Conservation (phyloP, 2,797 vertebrate genomes). For the Melanotaenia pygmaea region DNA sequence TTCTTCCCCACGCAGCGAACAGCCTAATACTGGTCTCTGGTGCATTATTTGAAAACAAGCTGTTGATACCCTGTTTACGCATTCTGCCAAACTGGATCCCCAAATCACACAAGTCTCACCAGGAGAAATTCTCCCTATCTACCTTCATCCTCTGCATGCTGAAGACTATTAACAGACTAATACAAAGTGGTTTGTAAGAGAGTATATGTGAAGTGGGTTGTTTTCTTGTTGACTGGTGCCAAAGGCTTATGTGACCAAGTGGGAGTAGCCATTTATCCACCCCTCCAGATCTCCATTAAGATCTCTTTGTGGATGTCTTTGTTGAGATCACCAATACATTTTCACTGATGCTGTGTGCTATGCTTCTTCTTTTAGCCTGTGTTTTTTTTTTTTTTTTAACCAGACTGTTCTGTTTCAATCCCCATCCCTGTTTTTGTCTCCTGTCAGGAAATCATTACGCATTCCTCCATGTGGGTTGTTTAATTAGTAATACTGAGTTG, state of each 20-base stretch:
- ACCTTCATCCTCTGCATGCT: conserved; percentile 45
- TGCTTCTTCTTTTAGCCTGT: conserved; percentile 14
- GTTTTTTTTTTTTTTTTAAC: conserved; percentile 30
- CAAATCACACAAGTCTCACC: conserved; percentile 58
- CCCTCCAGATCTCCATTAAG: conserved; percentile 58
- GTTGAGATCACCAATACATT: conserved; percentile 38
- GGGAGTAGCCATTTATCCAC: conserved; percentile 51
- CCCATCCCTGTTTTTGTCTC: conserved; percentile 42
- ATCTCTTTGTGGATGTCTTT: conserved; percentile 30
- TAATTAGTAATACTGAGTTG: conserved; percentile 64
- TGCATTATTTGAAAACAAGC: conserved; percentile 51
- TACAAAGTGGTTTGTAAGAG: conserved; percentile 58
- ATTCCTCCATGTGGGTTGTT: conserved; percentile 60
- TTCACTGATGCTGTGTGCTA: conserved; percentile 24
- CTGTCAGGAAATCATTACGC: conserved; percentile 50
- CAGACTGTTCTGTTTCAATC: conserved; percentile 55
- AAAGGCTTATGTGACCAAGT: conserved; percentile 39
- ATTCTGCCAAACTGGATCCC: conserved; percentile 65
- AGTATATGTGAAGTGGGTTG: conserved; percentile 44
- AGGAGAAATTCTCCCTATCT: conserved; percentile 50
- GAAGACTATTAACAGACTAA: conserved; percentile 56
- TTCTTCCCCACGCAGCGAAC: conserved; percentile 22
- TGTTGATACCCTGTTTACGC: conserved; percentile 68
- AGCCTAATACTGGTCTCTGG: conserved; percentile 45
- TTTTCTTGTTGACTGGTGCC: conserved; percentile 54